Conservation (phyloP, 2,888 invertebrate species). For the Ischnura elegans region DNA sequence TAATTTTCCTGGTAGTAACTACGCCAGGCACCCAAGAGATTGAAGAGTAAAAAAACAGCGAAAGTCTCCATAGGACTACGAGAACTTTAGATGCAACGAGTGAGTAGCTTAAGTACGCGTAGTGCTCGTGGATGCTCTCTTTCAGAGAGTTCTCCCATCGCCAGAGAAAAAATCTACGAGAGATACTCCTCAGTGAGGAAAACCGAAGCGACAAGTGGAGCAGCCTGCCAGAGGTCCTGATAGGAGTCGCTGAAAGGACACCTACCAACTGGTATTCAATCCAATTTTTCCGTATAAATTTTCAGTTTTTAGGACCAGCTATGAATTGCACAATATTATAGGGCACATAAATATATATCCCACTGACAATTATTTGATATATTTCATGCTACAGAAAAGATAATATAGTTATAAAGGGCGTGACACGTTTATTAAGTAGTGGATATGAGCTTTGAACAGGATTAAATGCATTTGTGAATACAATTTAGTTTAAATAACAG, state of each 20-base stretch:
- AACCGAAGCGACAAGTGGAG: background rate
- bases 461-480: too few relatives aligned
- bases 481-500: too few relatives aligned
- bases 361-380: background rate
- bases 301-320: background rate
- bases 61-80: background rate
- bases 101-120: background rate
- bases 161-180: background rate
- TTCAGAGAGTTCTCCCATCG: background rate
- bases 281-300: background rate
- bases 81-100: background rate
- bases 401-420: too few relatives aligned
- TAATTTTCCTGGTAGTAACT: too few relatives aligned
- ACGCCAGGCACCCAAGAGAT: background rate
- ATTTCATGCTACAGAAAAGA: too few relatives aligned
- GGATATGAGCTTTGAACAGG: too few relatives aligned
- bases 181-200: background rate
- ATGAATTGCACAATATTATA: background rate
- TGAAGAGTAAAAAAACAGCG: background rate
- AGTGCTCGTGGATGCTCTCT: background rate
- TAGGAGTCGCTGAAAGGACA: background rate
- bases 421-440: too few relatives aligned
- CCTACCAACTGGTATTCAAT: background rate
- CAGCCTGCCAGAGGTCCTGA: background rate
- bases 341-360: too few relatives aligned